phyloP scores from a whole-genome alignment of 2,113 vertebrate species.

The Coracopsis vasa region DNA sequence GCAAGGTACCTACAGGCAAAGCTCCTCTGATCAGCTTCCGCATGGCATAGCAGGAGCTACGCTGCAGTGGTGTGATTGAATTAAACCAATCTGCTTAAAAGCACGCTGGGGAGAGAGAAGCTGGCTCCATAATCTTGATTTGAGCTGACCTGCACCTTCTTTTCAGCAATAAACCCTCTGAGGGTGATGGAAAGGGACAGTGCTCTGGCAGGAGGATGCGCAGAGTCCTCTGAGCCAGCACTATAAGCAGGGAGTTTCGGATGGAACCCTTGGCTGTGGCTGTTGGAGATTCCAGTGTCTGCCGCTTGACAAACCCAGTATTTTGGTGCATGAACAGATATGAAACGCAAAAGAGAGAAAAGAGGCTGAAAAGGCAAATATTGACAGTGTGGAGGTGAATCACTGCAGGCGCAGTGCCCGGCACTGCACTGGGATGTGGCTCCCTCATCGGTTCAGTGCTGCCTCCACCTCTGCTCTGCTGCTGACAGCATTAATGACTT shows the following conservation, averaged over 20 bases:
- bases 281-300: background rate
- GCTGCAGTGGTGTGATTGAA: background rate
- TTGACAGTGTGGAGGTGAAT: background rate
- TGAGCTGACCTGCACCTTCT: background rate
- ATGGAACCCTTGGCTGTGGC: background rate
- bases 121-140: background rate
- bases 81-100: conserved; percentile 21
- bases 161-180: background rate
- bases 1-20: background rate
- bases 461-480: background rate
- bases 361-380: background rate
- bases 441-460: background rate
- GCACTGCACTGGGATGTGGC: background rate
- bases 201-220: background rate
- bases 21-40: fast-evolving
- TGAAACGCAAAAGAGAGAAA: background rate
- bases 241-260: fast-evolving
- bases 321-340: background rate
- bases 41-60: background rate
- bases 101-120: background rate
- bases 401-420: fast-evolving
- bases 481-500: background rate
- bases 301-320: fast-evolving
- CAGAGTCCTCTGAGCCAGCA: fast-evolving
- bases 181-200: background rate